Percentiles rank a stretch among this genome's conserved stretches.
Evolutionary conservation across 2,797 vertebrate genomes (phyloP).

Genomic region (Picus viridis): DNA sequence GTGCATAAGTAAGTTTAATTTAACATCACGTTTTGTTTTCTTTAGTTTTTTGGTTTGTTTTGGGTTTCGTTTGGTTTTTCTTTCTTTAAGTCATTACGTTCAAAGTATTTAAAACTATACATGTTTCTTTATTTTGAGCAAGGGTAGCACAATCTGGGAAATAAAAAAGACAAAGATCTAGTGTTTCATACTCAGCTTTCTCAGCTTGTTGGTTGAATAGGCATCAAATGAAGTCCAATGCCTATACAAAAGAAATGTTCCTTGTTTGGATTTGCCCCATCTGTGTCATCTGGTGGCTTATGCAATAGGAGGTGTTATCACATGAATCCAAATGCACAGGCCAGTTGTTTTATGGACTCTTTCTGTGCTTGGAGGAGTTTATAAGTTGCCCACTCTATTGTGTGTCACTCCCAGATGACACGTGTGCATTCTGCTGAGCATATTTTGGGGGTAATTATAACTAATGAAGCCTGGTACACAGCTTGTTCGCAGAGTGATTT

Average conservation of each 20-base stretch:
- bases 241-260: constrained; percentile 89
- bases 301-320: constrained; percentile 87
- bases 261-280: constrained; percentile 93
- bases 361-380: constrained; percentile 92
- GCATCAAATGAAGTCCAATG: constrained; percentile 88
- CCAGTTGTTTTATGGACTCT: constrained; percentile 98
- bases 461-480: constrained; percentile 93
- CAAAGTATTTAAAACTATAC: constrained; percentile 25
- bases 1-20: background rate
- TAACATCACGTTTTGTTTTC: background rate
- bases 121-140: constrained; percentile 69
- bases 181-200: constrained; percentile 84
- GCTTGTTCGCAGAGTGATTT: constrained; percentile 89
- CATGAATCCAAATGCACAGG: constrained; percentile 87
- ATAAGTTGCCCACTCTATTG: constrained; percentile 93
- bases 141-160: constrained; percentile 79
- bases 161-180: constrained; percentile 85
- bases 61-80: background rate
- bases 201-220: constrained; percentile 93
- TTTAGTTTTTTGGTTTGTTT: background rate
- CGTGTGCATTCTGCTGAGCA: constrained; percentile 91
- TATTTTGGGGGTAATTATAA: constrained; percentile 97
- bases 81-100: constrained; percentile 19
- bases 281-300: constrained; percentile 98
- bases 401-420: constrained; percentile 93